These are phyloP conservation scores for Rhynchomys soricoides DNA, from an alignment of 2,113 vertebrate genomes.

Conservation along the genomic window DNA sequence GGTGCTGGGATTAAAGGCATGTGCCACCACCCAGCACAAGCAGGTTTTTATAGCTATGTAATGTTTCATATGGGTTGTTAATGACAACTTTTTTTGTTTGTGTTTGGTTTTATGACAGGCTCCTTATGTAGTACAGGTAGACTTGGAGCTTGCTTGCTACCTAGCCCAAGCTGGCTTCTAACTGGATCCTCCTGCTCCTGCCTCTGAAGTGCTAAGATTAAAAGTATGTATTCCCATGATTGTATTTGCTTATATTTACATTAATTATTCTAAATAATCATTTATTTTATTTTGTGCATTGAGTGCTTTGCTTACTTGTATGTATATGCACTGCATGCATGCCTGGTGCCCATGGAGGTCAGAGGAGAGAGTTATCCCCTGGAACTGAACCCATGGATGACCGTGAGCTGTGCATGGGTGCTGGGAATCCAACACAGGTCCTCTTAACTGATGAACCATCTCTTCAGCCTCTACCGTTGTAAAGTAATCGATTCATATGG, in stretches of 20 bases:
- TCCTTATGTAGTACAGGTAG: not conserved
- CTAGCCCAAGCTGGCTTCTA: not conserved
- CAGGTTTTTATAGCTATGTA: not conserved
- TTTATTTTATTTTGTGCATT: not conserved
- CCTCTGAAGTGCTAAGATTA: not conserved
- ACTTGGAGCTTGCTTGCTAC: not conserved
- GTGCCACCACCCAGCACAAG: not conserved
- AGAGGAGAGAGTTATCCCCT: not conserved
- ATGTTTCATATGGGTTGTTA: not conserved
- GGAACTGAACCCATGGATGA: not conserved
- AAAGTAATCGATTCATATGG: not conserved
- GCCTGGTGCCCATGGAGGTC: not conserved
- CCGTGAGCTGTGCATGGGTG: not conserved
- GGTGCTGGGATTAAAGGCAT: not conserved
- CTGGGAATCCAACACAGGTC: not conserved
- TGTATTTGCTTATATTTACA: conserved; percentile 21
- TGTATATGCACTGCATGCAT: not conserved
- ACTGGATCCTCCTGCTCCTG: not conserved
- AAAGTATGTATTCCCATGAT: not conserved
- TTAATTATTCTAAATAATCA: not conserved
- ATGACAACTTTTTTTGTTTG: not conserved
- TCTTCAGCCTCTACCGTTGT: not conserved
- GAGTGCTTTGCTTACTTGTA: not conserved
- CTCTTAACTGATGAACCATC: not conserved
- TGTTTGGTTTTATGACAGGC: not conserved